phyloP scores from a whole-genome alignment of 2,797 vertebrate species.

The Sebastes nivosus region DNA sequence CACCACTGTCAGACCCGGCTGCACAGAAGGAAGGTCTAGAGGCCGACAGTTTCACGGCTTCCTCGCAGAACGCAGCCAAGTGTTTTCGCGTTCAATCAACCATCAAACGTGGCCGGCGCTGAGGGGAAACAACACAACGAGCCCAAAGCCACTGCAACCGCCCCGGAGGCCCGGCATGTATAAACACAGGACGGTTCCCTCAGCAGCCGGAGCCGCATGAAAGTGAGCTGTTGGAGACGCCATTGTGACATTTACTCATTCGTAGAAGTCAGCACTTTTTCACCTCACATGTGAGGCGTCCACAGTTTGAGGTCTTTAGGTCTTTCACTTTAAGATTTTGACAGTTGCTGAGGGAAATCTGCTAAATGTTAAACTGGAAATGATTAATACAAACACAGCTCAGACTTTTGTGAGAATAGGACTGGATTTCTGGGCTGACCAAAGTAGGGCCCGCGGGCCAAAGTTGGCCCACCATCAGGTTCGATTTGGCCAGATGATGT shows the following conservation, averaged over 20 bases:
- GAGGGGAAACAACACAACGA: slow-evolving; percentile 71
- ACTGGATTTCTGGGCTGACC: not conserved
- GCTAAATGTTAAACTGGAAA: not conserved
- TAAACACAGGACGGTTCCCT: slow-evolving; percentile 58
- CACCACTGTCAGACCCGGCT: slow-evolving; percentile 38
- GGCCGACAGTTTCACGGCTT: slow-evolving; percentile 70
- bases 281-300: not conserved
- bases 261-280: slow-evolving; percentile 36
- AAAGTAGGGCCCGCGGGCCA: too few species aligned
- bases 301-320: not conserved
- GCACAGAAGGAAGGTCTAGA: slow-evolving; percentile 15
- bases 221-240: not conserved
- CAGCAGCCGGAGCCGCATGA: slow-evolving; percentile 33
- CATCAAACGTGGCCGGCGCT: slow-evolving; percentile 78
- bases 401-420: not conserved
- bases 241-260: slow-evolving; percentile 33
- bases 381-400: not conserved
- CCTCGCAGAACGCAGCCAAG: slow-evolving; percentile 67
- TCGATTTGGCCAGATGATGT: too few species aligned
- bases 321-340: not conserved
- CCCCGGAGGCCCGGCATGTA: slow-evolving; percentile 35
- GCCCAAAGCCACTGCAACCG: slow-evolving; percentile 65
- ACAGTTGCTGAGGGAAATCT: not conserved
- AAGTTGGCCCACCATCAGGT: too few species aligned
- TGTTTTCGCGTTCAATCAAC: slow-evolving; percentile 83